Evolutionary conservation across 2,888 invertebrate genomes (phyloP).

Genomic region (Argyresthia albistria): DNA sequence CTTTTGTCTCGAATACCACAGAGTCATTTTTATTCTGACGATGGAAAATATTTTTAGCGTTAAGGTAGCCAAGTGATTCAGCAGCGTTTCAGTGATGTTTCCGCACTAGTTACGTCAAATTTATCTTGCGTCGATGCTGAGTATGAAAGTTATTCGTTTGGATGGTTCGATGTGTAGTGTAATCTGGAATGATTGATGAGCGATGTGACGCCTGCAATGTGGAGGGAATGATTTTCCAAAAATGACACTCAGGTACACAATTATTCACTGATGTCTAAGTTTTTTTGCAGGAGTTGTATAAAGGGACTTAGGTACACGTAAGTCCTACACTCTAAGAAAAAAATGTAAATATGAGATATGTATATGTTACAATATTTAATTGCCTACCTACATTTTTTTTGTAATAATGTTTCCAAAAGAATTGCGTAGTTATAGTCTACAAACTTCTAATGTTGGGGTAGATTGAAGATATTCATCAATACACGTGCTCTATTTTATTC

Average conservation of each 20-base stretch:
- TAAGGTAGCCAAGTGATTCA: constrained; percentile 33
- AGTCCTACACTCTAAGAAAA: no score
- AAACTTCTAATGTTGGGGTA: no score
- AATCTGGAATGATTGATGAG: constrained; percentile 49
- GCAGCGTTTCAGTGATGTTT: constrained; percentile 33
- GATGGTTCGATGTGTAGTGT: constrained; percentile 45
- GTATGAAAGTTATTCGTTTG: constrained; percentile 46
- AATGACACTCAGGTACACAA: constrained; percentile 11
- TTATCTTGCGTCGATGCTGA: constrained; percentile 39
- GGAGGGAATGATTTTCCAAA: constrained; percentile 35
- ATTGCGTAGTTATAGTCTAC: no score
- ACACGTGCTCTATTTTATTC: constrained; percentile 13
- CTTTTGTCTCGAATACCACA: constrained; percentile 30
- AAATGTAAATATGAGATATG: no score
- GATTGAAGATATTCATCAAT: no score
- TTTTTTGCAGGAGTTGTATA: no score
- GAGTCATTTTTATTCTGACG: constrained; percentile 27
- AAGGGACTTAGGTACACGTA: no score
- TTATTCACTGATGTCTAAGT: no score
- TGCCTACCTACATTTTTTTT: no score
- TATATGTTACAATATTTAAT: no score
- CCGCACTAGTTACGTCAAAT: constrained; percentile 41
- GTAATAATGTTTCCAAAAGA: no score
- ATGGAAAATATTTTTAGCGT: constrained; percentile 24
- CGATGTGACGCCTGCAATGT: constrained; percentile 35